Percentiles rank a stretch among this genome's conserved stretches.
These are phyloP conservation scores for Portevinia maculata DNA, from an alignment of 2,888 invertebrate genomes.

Conservation along the genomic window DNA sequence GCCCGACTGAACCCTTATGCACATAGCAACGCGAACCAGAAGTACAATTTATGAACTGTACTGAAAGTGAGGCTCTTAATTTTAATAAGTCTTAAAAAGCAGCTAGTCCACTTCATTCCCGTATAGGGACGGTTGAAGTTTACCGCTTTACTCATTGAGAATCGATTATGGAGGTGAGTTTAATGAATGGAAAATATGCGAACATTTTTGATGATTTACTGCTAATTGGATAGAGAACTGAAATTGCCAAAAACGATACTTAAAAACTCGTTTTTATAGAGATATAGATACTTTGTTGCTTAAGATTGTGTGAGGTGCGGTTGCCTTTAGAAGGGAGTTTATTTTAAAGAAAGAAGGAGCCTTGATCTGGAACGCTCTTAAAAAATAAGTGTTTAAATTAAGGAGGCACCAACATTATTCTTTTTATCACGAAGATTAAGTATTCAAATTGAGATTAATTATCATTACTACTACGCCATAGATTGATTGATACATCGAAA, in stretches of 20 bases:
- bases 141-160: constrained; percentile 20
- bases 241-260: neutral
- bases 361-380: no score
- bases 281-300: neutral
- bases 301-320: neutral
- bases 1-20: constrained; percentile 35
- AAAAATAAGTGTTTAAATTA: no score
- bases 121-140: neutral
- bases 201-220: constrained; percentile 54
- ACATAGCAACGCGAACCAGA: constrained; percentile 26
- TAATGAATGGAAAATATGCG: constrained; percentile 54
- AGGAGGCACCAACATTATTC: no score
- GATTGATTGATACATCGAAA: no score
- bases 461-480: no score
- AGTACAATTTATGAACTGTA: constrained; percentile 65
- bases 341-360: no score
- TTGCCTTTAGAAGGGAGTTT: no score
- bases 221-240: constrained; percentile 54
- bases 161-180: constrained; percentile 58
- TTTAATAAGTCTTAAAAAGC: constrained; percentile 62
- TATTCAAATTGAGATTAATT: no score
- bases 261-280: constrained; percentile 1
- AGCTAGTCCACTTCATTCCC: neutral
- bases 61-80: constrained; percentile 59
- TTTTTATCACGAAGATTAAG: no score